Evolutionary conservation across 2,888 invertebrate genomes (phyloP).

Genomic region (Miltochrista miniata): DNA sequence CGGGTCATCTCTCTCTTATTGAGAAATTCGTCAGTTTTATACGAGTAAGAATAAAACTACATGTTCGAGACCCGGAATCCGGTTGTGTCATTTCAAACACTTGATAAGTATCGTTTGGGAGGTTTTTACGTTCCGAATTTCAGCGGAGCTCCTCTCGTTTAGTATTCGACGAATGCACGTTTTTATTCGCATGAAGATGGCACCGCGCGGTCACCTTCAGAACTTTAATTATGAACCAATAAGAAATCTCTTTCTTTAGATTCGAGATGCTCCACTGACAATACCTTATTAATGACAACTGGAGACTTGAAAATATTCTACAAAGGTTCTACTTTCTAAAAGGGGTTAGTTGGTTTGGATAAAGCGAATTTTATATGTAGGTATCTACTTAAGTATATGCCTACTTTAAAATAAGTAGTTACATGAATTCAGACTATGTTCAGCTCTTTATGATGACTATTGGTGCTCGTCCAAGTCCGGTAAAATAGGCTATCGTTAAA

Average conservation of each 20-base stretch:
- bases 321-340: no score
- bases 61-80: constrained; percentile 73
- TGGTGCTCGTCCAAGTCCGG: no score
- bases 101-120: constrained; percentile 79
- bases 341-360: constrained; percentile 13
- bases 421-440: no score
- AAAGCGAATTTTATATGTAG: no score
- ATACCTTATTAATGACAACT: constrained; percentile 58
- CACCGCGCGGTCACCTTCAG: constrained; percentile 74
- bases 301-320: constrained; percentile 31
- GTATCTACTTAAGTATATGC: no score
- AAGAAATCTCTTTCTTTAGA: constrained; percentile 67
- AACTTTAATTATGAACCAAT: constrained; percentile 76
- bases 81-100: constrained; percentile 84
- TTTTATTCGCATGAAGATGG: constrained; percentile 68
- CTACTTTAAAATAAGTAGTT: no score
- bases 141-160: constrained; percentile 72
- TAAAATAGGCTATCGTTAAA: no score
- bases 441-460: no score
- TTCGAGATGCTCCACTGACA: constrained; percentile 51
- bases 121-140: constrained; percentile 74
- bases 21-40: constrained; percentile 84
- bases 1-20: constrained; percentile 81
- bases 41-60: constrained; percentile 64
- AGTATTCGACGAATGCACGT: constrained; percentile 74